These are phyloP conservation scores for Ectemnius continuus DNA, from an alignment of 2,888 invertebrate species.

Conservation along the genomic window DNA sequence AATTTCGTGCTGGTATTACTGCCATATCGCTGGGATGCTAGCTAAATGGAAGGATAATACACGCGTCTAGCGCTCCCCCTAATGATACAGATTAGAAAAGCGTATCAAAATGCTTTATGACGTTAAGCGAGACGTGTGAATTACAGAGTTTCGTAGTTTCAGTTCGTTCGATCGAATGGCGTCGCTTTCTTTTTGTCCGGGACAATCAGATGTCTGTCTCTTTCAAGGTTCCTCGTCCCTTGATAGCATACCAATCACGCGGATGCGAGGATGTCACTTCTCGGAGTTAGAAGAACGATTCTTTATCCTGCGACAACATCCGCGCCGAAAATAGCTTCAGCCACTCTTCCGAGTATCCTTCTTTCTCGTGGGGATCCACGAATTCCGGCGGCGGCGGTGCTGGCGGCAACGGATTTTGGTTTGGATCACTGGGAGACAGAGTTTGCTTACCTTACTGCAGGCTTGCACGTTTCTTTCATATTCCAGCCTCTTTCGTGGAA, in stretches of 20 bases:
- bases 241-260: slow-evolving; percentile 34
- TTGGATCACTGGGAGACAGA: slow-evolving; percentile 49
- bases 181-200: too few relatives aligned
- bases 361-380: slow-evolving; percentile 44
- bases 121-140: too few relatives aligned
- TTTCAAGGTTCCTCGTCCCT: slow-evolving; percentile 18
- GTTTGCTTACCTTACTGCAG: slow-evolving; percentile 62
- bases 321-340: slow-evolving; percentile 55
- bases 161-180: too few relatives aligned
- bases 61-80: too few relatives aligned
- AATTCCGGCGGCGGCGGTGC: slow-evolving; percentile 35
- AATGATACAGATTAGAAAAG: too few relatives aligned
- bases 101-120: too few relatives aligned
- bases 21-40: too few relatives aligned
- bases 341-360: slow-evolving; percentile 48
- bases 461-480: slow-evolving; percentile 56
- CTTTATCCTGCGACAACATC: slow-evolving; percentile 39
- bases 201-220: too few relatives aligned
- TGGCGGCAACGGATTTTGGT: slow-evolving; percentile 44
- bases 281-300: slow-evolving; percentile 16
- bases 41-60: too few relatives aligned
- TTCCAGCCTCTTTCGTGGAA: slow-evolving; percentile 62
- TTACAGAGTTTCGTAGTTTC: too few relatives aligned
- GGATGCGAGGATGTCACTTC: not conserved
- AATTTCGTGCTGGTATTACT: too few relatives aligned